Conservation (phyloP, 2,888 invertebrate genomes). For the Theretra japonica region DNA sequence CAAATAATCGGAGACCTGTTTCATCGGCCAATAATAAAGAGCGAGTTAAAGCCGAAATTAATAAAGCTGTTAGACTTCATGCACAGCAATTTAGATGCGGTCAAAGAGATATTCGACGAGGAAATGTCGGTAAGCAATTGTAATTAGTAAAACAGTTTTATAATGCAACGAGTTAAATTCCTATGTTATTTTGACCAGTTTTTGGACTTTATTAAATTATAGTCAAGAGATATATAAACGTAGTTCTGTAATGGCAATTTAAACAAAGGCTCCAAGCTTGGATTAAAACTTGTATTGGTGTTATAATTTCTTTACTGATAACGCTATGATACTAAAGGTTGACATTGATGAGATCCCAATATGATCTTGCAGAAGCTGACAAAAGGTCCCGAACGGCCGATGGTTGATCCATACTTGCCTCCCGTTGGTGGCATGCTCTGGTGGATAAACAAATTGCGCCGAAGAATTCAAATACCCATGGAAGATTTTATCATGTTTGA, state of each 20-base stretch:
- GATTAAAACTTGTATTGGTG: too few species aligned
- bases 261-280: too few species aligned
- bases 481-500: constrained; percentile 87
- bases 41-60: constrained; percentile 89
- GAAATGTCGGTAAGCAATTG: constrained; percentile 75
- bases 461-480: constrained; percentile 84
- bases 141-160: neutral
- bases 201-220: neutral
- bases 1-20: constrained; percentile 90
- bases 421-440: constrained; percentile 90
- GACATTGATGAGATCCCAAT: neutral
- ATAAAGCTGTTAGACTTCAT: constrained; percentile 87
- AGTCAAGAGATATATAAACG: neutral
- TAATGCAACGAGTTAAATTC: neutral
- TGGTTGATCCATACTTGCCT: constrained; percentile 89
- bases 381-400: constrained; percentile 76
- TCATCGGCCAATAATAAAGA: constrained; percentile 89
- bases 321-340: neutral
- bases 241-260: too few species aligned
- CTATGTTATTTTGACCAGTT: neutral
- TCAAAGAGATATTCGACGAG: constrained; percentile 86
- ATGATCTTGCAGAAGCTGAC: constrained; percentile 62
- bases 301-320: too few species aligned
- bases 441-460: constrained; percentile 88
- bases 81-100: constrained; percentile 86